Base-by-base conservation (phyloP, 2,113 vertebrate species). In the Lepus americanus region DNA sequence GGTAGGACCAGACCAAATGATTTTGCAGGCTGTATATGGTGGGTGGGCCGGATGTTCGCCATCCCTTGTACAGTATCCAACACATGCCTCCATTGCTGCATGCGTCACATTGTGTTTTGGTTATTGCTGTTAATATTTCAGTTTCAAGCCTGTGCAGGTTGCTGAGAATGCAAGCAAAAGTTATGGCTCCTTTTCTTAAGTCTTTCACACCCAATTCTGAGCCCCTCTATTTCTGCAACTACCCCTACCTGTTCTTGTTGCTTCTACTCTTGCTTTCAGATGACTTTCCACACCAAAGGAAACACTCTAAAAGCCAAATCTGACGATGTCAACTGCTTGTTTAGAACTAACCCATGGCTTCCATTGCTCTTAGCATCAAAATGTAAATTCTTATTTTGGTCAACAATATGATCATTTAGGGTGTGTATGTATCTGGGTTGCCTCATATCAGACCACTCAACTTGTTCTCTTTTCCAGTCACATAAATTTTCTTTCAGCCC, bases 381-480 rank as follows among this genome's bases (percentile, higher is more conserved):
- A 87, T 51, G 11, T 53, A 87, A 67, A 66, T 31, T 22, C 3
- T 63, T 61, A 33, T 11, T 11, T 16, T 6, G 23, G n/a, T 3
- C 29, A 67, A 4, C 6, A 67, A 0, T 9, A 72, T 1, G 3
- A 2, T 76, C 27, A 4, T 6, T 4, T 33, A 9, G 49, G 36
- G 6, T 6, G 2, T 3, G 33, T 4, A 0, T 3, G 22, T 0
- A n/a, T 39, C 9, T 55, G n/a, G 13, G 39, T 31, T 9, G 6
- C 10, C 49, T 44, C 14, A 11, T 19, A 44, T 85, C 9, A 53
- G 29, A 51, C 1, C 11, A 11, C 11, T 31, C 0, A 4, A 5
- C 14, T 16, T 9, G 2, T 36, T 88, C 55, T 95, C 22, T 87
- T 67, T 20, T 61, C 25, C 6, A 10, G 1, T 25, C 31, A 72